Evolutionary conservation across 2,797 vertebrate genomes (phyloP).

Genomic region (Tympanoctomys barrerae): DNA sequence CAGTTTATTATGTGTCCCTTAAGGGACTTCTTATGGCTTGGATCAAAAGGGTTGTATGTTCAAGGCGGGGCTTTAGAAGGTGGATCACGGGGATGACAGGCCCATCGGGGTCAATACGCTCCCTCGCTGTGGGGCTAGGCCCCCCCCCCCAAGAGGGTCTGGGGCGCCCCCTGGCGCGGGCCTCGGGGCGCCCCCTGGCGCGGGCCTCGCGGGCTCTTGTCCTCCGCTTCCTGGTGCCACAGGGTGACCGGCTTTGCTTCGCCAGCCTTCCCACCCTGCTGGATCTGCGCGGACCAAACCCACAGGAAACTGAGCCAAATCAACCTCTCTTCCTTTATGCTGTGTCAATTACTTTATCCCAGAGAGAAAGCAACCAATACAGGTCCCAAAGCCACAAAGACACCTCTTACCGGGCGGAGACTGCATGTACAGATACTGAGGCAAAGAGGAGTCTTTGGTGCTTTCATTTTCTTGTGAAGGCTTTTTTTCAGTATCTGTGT

Average conservation of each 20-base stretch:
- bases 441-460: conserved; percentile 76
- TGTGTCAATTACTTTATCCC: neutral
- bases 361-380: neutral
- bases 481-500: conserved; percentile 80
- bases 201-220: neutral
- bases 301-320: neutral
- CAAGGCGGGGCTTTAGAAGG: neutral
- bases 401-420: conserved; percentile 90
- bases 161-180: neutral
- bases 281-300: neutral
- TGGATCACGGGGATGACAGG: neutral
- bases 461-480: conserved; percentile 76
- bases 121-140: neutral
- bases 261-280: neutral
- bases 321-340: neutral
- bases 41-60: neutral
- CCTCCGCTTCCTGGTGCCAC: neutral
- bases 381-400: neutral
- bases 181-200: neutral
- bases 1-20: neutral
- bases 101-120: neutral
- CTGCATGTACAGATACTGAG: conserved; percentile 94
- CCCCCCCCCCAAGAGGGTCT: neutral
- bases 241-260: neutral
- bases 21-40: neutral